Conservation (phyloP, 2,888 invertebrate species). For the Mechanitis mazaeus region DNA sequence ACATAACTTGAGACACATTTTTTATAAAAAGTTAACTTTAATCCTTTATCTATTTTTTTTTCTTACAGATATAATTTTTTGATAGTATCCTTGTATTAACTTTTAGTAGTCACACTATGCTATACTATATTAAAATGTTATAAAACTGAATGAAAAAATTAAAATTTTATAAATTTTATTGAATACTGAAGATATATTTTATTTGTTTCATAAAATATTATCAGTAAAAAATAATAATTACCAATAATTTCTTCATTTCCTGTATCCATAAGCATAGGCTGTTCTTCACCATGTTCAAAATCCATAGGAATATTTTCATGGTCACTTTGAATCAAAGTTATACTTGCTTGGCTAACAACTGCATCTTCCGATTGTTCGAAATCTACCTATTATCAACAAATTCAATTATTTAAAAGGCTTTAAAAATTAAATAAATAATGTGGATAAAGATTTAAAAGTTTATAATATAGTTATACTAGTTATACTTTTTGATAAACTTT, state of each 20-base stretch:
- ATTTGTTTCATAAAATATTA: not conserved
- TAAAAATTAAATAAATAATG: too few species aligned
- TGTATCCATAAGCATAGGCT: slow-evolving; percentile 60
- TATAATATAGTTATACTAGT: not conserved
- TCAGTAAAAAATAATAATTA: slow-evolving; percentile 31
- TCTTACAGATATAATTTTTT: too few species aligned
- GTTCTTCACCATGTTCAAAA: slow-evolving; percentile 58
- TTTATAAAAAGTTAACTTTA: too few species aligned
- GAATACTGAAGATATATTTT: too few species aligned
- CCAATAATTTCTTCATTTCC: slow-evolving; percentile 67
- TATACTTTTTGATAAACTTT: too few species aligned
- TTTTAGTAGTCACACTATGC: too few species aligned
- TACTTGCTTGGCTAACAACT: slow-evolving; percentile 53
- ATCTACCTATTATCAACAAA: slow-evolving; percentile 48
- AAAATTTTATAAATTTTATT: too few species aligned
- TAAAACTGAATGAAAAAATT: too few species aligned
- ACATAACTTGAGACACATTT: too few species aligned
- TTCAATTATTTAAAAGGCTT: not conserved
- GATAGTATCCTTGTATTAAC: too few species aligned
- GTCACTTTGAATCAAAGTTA: slow-evolving; percentile 43
- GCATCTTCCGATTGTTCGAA: slow-evolving; percentile 56
- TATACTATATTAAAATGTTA: too few species aligned
- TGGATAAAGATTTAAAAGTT: not conserved
- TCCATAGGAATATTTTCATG: slow-evolving; percentile 60
- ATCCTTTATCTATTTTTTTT: too few species aligned